A percentile compares a stretch with the other conserved stretches of the same genome.
These are phyloP conservation scores for Paramisgurnus dabryanus DNA, from an alignment of 2,113 vertebrate genomes.

Conservation along the genomic window DNA sequence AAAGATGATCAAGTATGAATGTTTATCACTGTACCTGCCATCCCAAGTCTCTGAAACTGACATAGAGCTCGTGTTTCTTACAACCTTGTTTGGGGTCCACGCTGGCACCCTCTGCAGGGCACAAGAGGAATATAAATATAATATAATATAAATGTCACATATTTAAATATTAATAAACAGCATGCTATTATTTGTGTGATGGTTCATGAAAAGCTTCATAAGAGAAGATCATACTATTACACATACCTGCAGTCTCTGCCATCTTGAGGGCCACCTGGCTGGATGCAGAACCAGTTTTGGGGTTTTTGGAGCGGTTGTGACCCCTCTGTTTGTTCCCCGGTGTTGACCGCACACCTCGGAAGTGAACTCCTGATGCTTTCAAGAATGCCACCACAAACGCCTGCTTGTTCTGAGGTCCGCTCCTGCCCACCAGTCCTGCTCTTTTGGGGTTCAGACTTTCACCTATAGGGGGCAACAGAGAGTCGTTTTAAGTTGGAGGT, in stretches of 20 bases:
- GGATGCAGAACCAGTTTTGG: constrained; percentile 70
- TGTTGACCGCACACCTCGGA: constrained; percentile 87
- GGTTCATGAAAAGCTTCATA: too few relatives aligned
- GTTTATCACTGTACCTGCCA: constrained; percentile 86
- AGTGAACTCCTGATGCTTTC: constrained; percentile 88
- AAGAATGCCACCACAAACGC: constrained; percentile 96
- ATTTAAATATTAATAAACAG: not conserved
- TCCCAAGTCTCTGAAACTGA: constrained; percentile 96
- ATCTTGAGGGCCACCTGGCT: constrained; percentile 86
- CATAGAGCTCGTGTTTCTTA: constrained; percentile 95
- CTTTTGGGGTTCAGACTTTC: constrained; percentile 83
- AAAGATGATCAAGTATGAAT: not conserved
- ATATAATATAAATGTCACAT: not conserved
- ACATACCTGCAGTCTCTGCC: constrained; percentile 81
- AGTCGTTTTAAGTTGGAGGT: not conserved
- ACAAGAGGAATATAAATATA: constrained; percentile 2
- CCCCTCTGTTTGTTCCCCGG: constrained; percentile 82
- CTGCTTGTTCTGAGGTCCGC: constrained; percentile 89
- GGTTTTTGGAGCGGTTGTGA: constrained; percentile 82
- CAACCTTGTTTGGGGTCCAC: constrained; percentile 88
- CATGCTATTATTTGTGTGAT: too few relatives aligned
- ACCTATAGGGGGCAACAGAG: constrained; percentile 72
- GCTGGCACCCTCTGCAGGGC: constrained; percentile 82
- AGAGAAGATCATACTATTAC: too few relatives aligned
- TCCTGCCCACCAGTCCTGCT: constrained; percentile 82